Conservation (phyloP, 1,140 invertebrate species). For the Zophobas atratus region DNA sequence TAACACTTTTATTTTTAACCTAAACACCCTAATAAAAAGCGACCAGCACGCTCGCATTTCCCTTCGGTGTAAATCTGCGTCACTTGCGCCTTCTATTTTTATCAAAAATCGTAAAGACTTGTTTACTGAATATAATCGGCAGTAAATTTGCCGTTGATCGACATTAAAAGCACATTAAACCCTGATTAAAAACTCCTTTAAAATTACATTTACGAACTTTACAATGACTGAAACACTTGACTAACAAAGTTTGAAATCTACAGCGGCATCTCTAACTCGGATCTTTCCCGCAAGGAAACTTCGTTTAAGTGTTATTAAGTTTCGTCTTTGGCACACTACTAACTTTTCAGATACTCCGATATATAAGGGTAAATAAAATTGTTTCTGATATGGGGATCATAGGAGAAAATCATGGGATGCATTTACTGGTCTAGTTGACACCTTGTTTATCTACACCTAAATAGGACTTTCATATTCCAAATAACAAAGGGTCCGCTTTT, state of each 20-base stretch:
- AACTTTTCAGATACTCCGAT: conserved; percentile 22
- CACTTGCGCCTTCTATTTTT: neutral
- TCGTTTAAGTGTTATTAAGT: conserved; percentile 16
- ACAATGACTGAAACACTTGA: conserved; percentile 8
- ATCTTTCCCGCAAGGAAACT: conserved; percentile 15
- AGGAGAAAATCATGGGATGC: neutral
- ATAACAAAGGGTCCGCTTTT: too few species aligned
- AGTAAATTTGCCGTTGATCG: conserved; percentile 1
- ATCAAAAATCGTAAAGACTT: conserved; percentile 12
- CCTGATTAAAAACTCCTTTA: conserved; percentile 33
- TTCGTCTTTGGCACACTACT: conserved; percentile 2
- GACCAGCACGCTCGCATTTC: neutral
- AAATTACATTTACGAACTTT: conserved; percentile 37
- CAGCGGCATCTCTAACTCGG: conserved; percentile 4
- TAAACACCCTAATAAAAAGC: neutral
- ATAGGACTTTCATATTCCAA: too few species aligned
- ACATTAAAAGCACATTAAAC: conserved; percentile 35
- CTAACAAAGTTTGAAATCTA: conserved; percentile 36
- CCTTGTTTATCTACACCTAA: too few species aligned
- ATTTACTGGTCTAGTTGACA: too few species aligned
- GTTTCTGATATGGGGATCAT: conserved; percentile 28
- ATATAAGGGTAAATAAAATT: conserved; percentile 21
- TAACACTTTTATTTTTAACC: neutral
- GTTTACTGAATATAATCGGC: conserved; percentile 3
- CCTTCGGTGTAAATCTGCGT: neutral